These are phyloP conservation scores for Sycophila sp. DNA, from an alignment of 1,140 invertebrate species.

Conservation along the genomic window DNA sequence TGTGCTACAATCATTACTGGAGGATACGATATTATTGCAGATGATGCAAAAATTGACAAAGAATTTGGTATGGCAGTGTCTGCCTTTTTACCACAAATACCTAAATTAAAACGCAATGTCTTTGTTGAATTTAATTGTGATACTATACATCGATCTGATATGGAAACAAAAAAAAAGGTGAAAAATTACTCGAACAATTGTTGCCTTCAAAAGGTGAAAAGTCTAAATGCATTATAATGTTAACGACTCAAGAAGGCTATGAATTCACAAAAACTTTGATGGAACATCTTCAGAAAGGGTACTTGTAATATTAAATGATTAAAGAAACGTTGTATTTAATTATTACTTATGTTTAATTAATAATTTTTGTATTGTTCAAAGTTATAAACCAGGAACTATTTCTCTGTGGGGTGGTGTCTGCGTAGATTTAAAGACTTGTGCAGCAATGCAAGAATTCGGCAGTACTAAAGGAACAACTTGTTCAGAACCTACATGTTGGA, in stretches of 20 bases:
- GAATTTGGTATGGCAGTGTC: conserved; percentile 34
- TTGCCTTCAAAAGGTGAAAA: conserved; percentile 28
- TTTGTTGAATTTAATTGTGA: too few relatives aligned
- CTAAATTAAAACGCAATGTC: conserved; percentile 41
- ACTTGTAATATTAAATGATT: conserved; percentile 7
- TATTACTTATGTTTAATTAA: conserved; percentile 7
- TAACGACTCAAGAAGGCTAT: conserved; percentile 37
- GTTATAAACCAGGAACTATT: conserved; percentile 34
- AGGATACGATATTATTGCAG: conserved; percentile 34
- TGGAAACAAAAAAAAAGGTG: too few relatives aligned
- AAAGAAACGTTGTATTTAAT: not conserved
- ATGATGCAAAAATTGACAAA: conserved; percentile 42
- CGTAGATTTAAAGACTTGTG: conserved; percentile 40
- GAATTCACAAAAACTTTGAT: conserved; percentile 28
- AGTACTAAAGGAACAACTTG: not conserved
- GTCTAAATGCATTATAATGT: conserved; percentile 49
- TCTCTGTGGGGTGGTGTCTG: conserved; percentile 56
- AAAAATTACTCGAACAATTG: conserved; percentile 24
- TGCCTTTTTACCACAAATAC: conserved; percentile 52
- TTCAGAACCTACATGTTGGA: conserved; percentile 35
- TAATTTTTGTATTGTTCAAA: conserved; percentile 37
- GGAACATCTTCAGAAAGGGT: conserved; percentile 36
- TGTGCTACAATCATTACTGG: conserved; percentile 35
- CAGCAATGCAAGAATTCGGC: conserved; percentile 9
- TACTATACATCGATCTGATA: too few relatives aligned